These are phyloP conservation scores for Heliconius congener DNA, from an alignment of 1,140 invertebrate species.

Conservation along the genomic window DNA sequence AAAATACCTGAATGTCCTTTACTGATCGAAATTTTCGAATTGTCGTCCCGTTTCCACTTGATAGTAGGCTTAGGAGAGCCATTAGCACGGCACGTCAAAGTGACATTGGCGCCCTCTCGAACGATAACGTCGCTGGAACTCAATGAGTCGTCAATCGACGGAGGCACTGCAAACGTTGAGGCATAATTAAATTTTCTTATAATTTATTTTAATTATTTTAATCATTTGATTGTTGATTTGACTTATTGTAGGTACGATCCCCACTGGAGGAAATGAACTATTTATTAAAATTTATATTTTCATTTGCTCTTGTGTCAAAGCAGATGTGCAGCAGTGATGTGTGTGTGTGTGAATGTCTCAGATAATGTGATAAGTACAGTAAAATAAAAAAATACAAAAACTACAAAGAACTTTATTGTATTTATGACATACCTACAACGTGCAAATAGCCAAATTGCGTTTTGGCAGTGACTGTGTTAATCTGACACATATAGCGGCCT, in stretches of 20 bases:
- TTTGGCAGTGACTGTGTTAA: slow-evolving; percentile 96
- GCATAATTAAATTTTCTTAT: neutral
- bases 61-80: slow-evolving; percentile 94
- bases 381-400: no score
- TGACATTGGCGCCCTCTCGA: slow-evolving; percentile 94
- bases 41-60: slow-evolving; percentile 95
- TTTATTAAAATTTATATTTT: no score
- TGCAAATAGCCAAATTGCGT: slow-evolving; percentile 95
- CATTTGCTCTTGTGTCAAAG: no score
- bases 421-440: slow-evolving; percentile 90
- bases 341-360: no score
- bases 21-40: slow-evolving; percentile 90
- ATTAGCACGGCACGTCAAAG: slow-evolving; percentile 92
- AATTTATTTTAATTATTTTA: no score
- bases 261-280: no score
- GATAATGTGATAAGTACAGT: no score
- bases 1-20: slow-evolving; percentile 88
- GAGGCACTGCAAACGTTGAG: slow-evolving; percentile 87
- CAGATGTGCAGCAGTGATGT: no score
- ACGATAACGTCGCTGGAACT: slow-evolving; percentile 96
- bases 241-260: neutral
- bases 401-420: no score
- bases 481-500: slow-evolving; percentile 97
- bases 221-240: no score
- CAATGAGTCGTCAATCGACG: slow-evolving; percentile 93